Percentiles rank a stretch among this genome's conserved stretches.
Conservation (phyloP, 2,888 invertebrate species). For the Sipha maydis region DNA sequence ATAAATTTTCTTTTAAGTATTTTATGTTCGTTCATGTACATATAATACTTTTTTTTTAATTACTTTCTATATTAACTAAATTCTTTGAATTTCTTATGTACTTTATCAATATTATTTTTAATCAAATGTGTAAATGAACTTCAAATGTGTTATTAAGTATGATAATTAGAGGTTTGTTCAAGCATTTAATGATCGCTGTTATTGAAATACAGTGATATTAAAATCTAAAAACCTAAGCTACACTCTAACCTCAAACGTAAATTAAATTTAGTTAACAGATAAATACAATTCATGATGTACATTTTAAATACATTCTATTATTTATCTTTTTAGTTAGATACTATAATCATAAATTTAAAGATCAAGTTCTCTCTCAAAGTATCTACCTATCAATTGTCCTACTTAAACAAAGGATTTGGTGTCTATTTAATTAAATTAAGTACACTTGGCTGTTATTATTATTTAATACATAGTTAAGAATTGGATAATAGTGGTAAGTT, state of each 20-base stretch:
- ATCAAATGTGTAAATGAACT: conserved; percentile 25
- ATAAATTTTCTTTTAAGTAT: not conserved
- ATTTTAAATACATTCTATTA: not conserved
- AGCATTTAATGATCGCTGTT: not conserved
- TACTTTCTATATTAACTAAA: not conserved
- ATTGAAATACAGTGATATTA: not conserved
- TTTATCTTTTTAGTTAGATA: not conserved
- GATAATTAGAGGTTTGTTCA: not conserved
- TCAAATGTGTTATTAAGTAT: not conserved
- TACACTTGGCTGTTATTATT: not conserved
- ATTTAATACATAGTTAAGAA: not conserved
- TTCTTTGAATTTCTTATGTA: not conserved
- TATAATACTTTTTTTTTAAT: conserved; percentile 20
- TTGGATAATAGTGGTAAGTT: not conserved
- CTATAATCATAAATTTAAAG: not conserved
- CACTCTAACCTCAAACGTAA: not conserved
- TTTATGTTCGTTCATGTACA: conserved; percentile 15
- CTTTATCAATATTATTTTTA: not conserved
- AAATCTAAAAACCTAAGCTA: not conserved
- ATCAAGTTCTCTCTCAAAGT: not conserved
- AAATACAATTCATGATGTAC: not conserved
- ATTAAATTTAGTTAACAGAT: not conserved
- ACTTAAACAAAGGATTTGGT: not conserved
- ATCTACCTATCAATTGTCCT: not conserved
- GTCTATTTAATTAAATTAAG: not conserved